These are phyloP conservation scores for Mya arenaria DNA, from an alignment of 1,140 invertebrate genomes.

Conservation along the genomic window DNA sequence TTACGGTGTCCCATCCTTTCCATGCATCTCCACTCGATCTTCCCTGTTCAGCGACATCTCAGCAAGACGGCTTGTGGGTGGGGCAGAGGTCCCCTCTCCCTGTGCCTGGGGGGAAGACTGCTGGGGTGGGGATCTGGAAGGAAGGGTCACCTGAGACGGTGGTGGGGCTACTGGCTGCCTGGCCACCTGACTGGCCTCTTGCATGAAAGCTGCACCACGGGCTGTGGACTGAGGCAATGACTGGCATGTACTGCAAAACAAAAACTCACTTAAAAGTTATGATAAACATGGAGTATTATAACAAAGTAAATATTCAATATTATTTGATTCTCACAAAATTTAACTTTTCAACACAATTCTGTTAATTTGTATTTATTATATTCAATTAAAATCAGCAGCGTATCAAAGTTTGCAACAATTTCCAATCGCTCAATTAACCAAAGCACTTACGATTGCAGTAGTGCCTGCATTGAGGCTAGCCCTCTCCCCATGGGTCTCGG, in stretches of 20 bases:
- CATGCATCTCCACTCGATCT: slow-evolving; percentile 43
- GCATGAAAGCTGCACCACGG: slow-evolving; percentile 26
- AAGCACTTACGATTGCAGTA: slow-evolving; percentile 37
- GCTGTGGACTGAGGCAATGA: slow-evolving; percentile 40
- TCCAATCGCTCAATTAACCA: too few relatives aligned
- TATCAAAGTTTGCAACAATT: too few relatives aligned
- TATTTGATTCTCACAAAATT: too few relatives aligned
- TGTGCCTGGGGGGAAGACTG: background rate
- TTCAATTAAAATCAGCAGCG: too few relatives aligned
- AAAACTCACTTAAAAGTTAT: too few relatives aligned
- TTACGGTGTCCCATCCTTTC: slow-evolving; percentile 59
- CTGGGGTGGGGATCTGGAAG: slow-evolving; percentile 2
- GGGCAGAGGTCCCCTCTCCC: background rate
- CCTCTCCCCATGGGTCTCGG: slow-evolving; percentile 47
- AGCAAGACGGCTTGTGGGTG: slow-evolving; percentile 49
- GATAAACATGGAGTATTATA: too few relatives aligned
- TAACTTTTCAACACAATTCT: too few relatives aligned
- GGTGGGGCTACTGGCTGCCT: background rate
- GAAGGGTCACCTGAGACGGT: background rate
- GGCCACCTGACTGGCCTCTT: slow-evolving; percentile 5
- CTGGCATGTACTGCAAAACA: slow-evolving; percentile 23
- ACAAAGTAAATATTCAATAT: too few relatives aligned
- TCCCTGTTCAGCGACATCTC: slow-evolving; percentile 52
- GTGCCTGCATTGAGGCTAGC: slow-evolving; percentile 46
- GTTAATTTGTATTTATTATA: too few relatives aligned